These are phyloP conservation scores for Hymenopus coronatus DNA, from an alignment of 2,888 invertebrate species.

Conservation along the genomic window DNA sequence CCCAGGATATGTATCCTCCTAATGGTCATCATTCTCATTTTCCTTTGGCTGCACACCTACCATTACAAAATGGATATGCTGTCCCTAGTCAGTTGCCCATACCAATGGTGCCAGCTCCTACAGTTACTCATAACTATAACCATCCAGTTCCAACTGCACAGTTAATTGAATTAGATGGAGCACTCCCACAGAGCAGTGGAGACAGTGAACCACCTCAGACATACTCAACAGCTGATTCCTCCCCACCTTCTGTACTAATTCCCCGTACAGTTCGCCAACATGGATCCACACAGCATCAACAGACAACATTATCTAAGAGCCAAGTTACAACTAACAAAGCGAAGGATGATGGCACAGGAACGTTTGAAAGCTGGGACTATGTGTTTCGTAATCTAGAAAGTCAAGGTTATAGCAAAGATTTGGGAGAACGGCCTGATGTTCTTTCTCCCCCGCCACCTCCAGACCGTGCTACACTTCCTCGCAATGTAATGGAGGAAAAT, in stretches of 20 bases:
- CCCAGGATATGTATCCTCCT: slow-evolving; percentile 35
- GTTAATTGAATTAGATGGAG: slow-evolving; percentile 58
- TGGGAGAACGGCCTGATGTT: slow-evolving; percentile 65
- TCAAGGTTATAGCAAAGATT: slow-evolving; percentile 64
- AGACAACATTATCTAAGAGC: neutral
- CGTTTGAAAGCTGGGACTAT: slow-evolving; percentile 71
- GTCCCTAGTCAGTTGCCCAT: slow-evolving; percentile 9
- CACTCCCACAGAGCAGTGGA: slow-evolving; percentile 20
- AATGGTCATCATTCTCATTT: slow-evolving; percentile 31
- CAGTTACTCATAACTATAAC: slow-evolving; percentile 35
- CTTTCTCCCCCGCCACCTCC: slow-evolving; percentile 19
- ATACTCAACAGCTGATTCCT: slow-evolving; percentile 24
- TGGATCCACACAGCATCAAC: neutral
- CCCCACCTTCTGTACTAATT: slow-evolving; percentile 24
- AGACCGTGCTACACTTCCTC: neutral
- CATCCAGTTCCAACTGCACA: slow-evolving; percentile 61
- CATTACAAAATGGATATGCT: slow-evolving; percentile 30
- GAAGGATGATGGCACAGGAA: slow-evolving; percentile 64
- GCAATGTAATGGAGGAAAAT: slow-evolving; percentile 12
- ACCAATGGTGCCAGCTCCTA: neutral
- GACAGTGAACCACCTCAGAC: slow-evolving; percentile 23
- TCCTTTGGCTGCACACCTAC: neutral
- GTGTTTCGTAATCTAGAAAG: slow-evolving; percentile 74
- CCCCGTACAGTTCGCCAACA: slow-evolving; percentile 22
- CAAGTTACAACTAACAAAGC: slow-evolving; percentile 45